A percentile compares a stretch with the other conserved stretches of the same genome.
Evolutionary conservation across 2,888 invertebrate genomes (phyloP).

Genomic region (Mesoligia furuncula): DNA sequence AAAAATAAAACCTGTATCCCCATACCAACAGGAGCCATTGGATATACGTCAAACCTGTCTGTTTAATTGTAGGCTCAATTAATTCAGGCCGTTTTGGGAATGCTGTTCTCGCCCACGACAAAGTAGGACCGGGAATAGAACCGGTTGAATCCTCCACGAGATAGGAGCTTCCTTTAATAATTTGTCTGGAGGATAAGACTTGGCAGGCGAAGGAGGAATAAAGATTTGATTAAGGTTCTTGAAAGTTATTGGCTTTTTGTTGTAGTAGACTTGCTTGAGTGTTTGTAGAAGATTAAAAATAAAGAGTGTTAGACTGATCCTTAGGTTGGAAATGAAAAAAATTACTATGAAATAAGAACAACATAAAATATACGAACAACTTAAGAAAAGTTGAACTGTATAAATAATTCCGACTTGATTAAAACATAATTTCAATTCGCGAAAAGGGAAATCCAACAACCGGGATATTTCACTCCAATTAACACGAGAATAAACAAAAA

Average conservation of each 20-base stretch:
- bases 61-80: constrained; percentile 68
- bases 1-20: constrained; percentile 30
- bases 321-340: background rate
- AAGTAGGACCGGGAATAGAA: constrained; percentile 72
- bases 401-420: background rate
- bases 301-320: background rate
- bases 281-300: background rate
- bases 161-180: constrained; percentile 58
- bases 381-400: background rate
- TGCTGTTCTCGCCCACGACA: constrained; percentile 79
- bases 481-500: constrained; percentile 15
- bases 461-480: constrained; percentile 18
- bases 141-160: constrained; percentile 74
- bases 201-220: constrained; percentile 38
- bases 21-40: constrained; percentile 40
- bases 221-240: constrained; percentile 26
- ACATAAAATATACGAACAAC: background rate
- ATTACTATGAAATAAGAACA: background rate
- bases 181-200: constrained; percentile 59
- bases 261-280: background rate
- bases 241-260: constrained; percentile 9
- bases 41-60: constrained; percentile 60
- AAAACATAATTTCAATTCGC: background rate
- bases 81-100: constrained; percentile 76
- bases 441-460: background rate